Base-by-base conservation (phyloP, 2,888 invertebrate species). In the Lysandra coridon region DNA sequence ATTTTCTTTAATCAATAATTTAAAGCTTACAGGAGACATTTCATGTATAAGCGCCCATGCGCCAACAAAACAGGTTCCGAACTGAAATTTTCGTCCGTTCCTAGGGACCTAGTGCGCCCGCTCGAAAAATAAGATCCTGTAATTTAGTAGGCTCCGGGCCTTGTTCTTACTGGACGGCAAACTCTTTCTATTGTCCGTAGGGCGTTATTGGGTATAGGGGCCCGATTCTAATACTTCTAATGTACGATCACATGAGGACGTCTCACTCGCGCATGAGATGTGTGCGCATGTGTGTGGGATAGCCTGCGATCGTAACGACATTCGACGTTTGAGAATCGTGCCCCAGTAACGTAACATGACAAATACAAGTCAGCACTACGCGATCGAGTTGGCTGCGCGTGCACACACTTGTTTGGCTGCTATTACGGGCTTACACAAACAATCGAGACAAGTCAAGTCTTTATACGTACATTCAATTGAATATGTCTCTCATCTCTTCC, bases 1-100 rank as follows among this genome's bases (percentile, higher is more conserved):
- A 89, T 93, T 93, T 90, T 91, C 91, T 94, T 94, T 94, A 93
- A 89, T 93, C 91, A 93, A 92, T 93, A 93, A 93, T 93, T 94
- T 94, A 94, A 93, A 94, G 94, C 94, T 93, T 92, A 92, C 90
- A 92, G 89, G 89, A 90, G 90, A 91, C 89, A 90, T 89, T 90
- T 87, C 87, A 88, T 89, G 87, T 86, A 87, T 83, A 79, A 82
- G 79, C 82, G 82, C 83, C 84, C 80, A 78, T 81, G 81, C 79
- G 78, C 79, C 82, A 81, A 80, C 82, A 84, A 86, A 74, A 85
- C 78, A 79, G 81, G 80, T 80, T 82, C 64, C 79, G 75, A 79
- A 80, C 89, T 86, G 86, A 89, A 90, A 89, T 89, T 90, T 90
- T 86, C 30, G 76, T 40, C 17, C 78, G 33, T 44, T 60, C 62